Evolutionary conservation across 2,797 vertebrate species (phyloP).

Genomic region (Neosilurus mollespiculum): DNA sequence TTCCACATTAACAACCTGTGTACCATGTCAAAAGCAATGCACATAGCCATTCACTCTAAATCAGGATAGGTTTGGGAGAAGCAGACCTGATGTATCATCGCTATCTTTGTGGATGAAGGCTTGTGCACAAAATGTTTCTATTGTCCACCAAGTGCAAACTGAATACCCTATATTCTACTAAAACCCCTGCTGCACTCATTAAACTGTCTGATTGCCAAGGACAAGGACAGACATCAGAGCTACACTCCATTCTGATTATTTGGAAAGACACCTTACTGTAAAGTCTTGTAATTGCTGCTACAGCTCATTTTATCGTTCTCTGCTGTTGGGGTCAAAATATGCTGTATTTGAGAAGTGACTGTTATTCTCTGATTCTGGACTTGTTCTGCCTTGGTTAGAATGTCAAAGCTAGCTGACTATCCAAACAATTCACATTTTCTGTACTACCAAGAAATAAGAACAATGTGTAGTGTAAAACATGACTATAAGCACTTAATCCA

Average conservation of each 20-base stretch:
- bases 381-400: neutral
- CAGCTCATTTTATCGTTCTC: neutral
- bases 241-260: slow-evolving; percentile 15
- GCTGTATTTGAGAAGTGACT: neutral
- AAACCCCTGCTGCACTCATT: slow-evolving; percentile 8
- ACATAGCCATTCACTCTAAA: neutral
- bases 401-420: neutral
- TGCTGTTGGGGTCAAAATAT: neutral
- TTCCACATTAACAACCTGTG: slow-evolving; percentile 20
- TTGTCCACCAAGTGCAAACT: neutral
- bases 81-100: neutral
- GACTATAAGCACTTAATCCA: neutral
- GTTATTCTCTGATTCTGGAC: neutral
- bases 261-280: neutral
- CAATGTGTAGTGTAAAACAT: no score
- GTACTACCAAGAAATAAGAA: neutral
- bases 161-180: neutral
- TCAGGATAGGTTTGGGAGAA: slow-evolving; percentile 9
- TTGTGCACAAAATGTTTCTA: neutral
- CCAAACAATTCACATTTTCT: neutral
- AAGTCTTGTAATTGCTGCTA: neutral
- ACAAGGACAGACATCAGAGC: neutral
- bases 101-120: neutral
- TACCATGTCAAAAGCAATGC: slow-evolving; percentile 9
- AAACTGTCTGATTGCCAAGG: neutral